A percentile compares a stretch with the other conserved stretches of the same genome.
phyloP scores from a whole-genome alignment of 2,888 invertebrate genomes.

The Malthinus seriepunctatus region DNA sequence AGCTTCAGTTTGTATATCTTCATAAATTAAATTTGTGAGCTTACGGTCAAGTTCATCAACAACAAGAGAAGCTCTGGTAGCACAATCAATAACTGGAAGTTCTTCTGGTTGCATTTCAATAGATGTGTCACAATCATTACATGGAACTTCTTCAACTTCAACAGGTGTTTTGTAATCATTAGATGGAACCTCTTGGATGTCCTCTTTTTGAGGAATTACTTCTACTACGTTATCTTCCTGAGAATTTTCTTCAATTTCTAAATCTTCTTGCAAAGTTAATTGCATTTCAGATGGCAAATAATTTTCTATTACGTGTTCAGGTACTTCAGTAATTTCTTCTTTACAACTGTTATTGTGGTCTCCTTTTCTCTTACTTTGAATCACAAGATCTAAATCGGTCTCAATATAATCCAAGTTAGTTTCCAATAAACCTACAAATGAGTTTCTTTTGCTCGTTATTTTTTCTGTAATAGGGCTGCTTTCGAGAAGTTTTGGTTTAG shows the following conservation, averaged over 20 bases:
- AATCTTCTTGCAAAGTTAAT: not conserved
- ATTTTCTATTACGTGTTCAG: not conserved
- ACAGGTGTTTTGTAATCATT: not conserved
- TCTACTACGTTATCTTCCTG: not conserved
- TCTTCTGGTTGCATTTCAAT: not conserved
- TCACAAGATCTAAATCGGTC: conserved; percentile 52
- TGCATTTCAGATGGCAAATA: not conserved
- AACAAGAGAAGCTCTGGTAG: conserved; percentile 38
- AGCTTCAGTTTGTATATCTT: conserved; percentile 54
- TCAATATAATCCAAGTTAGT: conserved; percentile 66
- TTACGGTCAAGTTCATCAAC: conserved; percentile 51
- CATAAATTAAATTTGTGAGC: conserved; percentile 62
- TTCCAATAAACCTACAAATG: conserved; percentile 59
- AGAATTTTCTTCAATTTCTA: not conserved
- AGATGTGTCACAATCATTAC: not conserved
- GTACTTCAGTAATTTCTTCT: not conserved
- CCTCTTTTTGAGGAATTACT: not conserved
- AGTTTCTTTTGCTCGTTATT: conserved; percentile 47
- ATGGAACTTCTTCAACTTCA: not conserved
- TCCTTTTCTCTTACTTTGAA: conserved; percentile 24
- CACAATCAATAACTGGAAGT: not conserved
- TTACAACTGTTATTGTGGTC: not conserved
- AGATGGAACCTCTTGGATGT: not conserved
- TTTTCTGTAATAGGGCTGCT: conserved; percentile 47
- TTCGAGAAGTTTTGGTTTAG: conserved; percentile 46